phyloP scores from a whole-genome alignment of 2,888 invertebrate species.

The Erebia palarica region DNA sequence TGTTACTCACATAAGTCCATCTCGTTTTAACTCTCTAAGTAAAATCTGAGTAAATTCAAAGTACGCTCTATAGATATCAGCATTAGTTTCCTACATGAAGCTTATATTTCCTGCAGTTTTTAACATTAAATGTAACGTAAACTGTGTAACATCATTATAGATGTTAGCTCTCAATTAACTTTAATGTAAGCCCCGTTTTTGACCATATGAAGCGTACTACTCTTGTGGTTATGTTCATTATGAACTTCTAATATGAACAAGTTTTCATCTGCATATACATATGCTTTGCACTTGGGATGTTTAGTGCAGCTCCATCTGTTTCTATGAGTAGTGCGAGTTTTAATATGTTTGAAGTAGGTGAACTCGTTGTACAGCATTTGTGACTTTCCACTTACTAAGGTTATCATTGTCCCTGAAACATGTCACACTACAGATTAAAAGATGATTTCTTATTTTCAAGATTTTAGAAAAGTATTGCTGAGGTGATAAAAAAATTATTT shows the following conservation, averaged over 20 bases:
- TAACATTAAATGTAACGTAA: too few relatives aligned
- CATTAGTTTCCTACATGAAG: too few relatives aligned
- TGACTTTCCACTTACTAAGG: conserved; percentile 35
- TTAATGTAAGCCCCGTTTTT: conserved; percentile 37
- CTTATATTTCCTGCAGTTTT: too few relatives aligned
- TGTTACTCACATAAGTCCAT: too few relatives aligned
- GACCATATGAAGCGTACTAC: conserved; percentile 42
- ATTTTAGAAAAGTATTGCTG: too few relatives aligned
- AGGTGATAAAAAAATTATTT: too few relatives aligned
- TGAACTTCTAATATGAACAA: conserved; percentile 24
- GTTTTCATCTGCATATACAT: conserved; percentile 32
- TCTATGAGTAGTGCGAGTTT: conserved; percentile 18
- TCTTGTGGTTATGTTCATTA: conserved; percentile 37
- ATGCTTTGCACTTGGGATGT: conserved; percentile 46
- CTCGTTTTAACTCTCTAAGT: too few relatives aligned
- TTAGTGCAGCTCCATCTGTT: conserved; percentile 46
- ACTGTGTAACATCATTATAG: neutral
- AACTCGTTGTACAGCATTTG: conserved; percentile 42
- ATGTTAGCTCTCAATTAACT: neutral
- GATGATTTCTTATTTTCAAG: neutral
- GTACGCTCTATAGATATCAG: too few relatives aligned
- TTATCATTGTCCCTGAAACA: conserved; percentile 27
- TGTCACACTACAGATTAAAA: neutral
- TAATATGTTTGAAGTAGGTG: conserved; percentile 45
- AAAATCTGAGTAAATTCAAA: too few relatives aligned